Evolutionary conservation across 2,113 vertebrate species (phyloP), one percentile per base, ranked within the genome.

Genomic region (Oenanthe oenanthe): DNA sequence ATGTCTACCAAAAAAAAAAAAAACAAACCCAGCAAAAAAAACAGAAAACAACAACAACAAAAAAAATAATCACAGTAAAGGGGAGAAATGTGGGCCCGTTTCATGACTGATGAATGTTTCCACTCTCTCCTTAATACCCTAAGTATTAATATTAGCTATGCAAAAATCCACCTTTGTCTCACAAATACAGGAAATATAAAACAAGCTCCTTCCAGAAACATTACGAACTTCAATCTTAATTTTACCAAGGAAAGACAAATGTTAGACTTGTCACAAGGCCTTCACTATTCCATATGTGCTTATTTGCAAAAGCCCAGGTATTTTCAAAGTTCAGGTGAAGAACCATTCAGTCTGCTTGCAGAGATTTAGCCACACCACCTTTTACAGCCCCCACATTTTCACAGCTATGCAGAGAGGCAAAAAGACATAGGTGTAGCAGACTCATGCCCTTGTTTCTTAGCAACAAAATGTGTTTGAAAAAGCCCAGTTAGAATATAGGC

Each of bases 41-140:
- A 3, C 25, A 51, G 26, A 51, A 51, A 51, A 51, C 26, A 51
- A 51, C 43, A 45, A 45, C 18, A 45, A 45, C 42, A 50, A 45
- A 32, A 43, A 65, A n/a, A 18, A 48, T 7, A 9, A 28, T 7
- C 26, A 29, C 10, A 73, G 13, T 29, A 7, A 54, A 50, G 22
- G 66, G 2, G 1, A 71, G 24, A 66, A 82, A 36, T 0, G 0
- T 4, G 18, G 12, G 26, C 34, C n/a, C 60, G 26, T 26, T 58
- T 84, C 24, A 18, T 8, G 18, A 58, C 29, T n/a, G 21, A 68
- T 16, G 4, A 40, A 25, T 17, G 29, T 57, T 88, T 53, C 40
- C 16, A 47, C 43, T 50, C 6, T 10, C 32, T 43, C 13, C 12
- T 43, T 47, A 65, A 29, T 13, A 60, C 9, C 14, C 6, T 25